Evolutionary conservation across 1,140 invertebrate genomes (phyloP).

Genomic region (Nebria ingens): DNA sequence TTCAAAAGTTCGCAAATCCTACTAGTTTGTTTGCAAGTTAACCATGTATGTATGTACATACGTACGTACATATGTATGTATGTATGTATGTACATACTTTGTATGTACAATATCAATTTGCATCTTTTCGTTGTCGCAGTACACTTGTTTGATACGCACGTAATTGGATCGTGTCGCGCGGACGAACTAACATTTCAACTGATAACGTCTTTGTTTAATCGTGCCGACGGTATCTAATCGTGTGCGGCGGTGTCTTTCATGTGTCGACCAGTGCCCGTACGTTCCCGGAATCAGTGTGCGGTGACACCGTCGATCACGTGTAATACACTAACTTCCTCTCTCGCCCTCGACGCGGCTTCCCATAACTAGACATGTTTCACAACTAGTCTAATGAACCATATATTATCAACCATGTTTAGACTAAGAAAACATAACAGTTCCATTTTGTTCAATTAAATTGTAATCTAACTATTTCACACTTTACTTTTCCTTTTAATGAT

Average conservation of each 20-base stretch:
- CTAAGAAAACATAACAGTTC: too few species aligned
- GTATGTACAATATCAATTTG: neutral
- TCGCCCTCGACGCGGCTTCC: too few species aligned
- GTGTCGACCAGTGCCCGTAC: neutral
- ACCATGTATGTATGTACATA: conserved; percentile 13
- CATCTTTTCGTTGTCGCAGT: neutral
- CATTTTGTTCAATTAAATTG: too few species aligned
- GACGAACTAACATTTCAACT: conserved; percentile 5
- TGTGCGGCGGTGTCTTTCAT: conserved; percentile 1
- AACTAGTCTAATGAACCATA: too few species aligned
- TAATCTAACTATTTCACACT: too few species aligned
- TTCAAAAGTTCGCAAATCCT: too few species aligned
- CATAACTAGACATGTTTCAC: too few species aligned
- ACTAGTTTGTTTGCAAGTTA: too few species aligned
- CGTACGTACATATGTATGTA: conserved; percentile 11
- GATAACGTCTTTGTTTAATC: conserved; percentile 9
- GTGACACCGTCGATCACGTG: too few species aligned
- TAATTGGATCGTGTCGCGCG: neutral
- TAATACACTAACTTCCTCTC: too few species aligned
- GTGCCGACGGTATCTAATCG: conserved; percentile 5
- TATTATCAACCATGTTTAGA: too few species aligned
- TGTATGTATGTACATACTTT: conserved; percentile 5
- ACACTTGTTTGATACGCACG: neutral
- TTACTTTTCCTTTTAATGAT: too few species aligned
- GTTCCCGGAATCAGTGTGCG: neutral